These are phyloP conservation scores for Acanthochromis polyacanthus DNA, from an alignment of 2,113 vertebrate genomes.

Conservation along the genomic window DNA sequence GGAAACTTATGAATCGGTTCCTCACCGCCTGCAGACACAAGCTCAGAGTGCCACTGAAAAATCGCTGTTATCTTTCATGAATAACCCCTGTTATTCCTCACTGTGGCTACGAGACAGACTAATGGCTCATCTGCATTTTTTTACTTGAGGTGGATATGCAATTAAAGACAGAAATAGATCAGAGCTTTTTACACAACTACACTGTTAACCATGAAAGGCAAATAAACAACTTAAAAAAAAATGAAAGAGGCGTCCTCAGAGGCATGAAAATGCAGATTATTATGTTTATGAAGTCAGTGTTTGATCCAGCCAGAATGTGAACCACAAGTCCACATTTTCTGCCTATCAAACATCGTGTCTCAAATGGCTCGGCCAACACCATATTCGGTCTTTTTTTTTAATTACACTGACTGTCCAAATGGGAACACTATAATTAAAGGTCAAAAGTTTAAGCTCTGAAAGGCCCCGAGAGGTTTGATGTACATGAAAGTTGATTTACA, in stretches of 20 bases:
- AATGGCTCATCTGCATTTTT: slow-evolving; percentile 57
- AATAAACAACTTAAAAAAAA: slow-evolving; percentile 16
- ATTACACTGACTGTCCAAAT: slow-evolving; percentile 27
- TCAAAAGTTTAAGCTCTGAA: slow-evolving; percentile 39
- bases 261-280: slow-evolving; percentile 30
- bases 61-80: slow-evolving; percentile 47
- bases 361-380: not conserved
- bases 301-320: slow-evolving; percentile 9
- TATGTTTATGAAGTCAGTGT: slow-evolving; percentile 2
- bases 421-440: slow-evolving; percentile 39
- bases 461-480: slow-evolving; percentile 18
- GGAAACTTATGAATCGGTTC: slow-evolving; percentile 61
- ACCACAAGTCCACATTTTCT: slow-evolving; percentile 3
- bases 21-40: slow-evolving; percentile 44
- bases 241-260: slow-evolving; percentile 3
- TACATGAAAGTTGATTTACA: slow-evolving; percentile 5
- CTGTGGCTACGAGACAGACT: slow-evolving; percentile 39
- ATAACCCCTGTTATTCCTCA: slow-evolving; percentile 43
- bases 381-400: not conserved
- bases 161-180: slow-evolving; percentile 60
- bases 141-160: slow-evolving; percentile 44
- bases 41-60: not conserved
- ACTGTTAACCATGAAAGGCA: slow-evolving; percentile 24
- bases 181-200: slow-evolving; percentile 12
- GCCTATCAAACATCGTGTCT: slow-evolving; percentile 17